Evolutionary conservation across 2,888 invertebrate species (phyloP), one percentile per base, ranked within the genome.

Genomic region (Ophion ventricosus): DNA sequence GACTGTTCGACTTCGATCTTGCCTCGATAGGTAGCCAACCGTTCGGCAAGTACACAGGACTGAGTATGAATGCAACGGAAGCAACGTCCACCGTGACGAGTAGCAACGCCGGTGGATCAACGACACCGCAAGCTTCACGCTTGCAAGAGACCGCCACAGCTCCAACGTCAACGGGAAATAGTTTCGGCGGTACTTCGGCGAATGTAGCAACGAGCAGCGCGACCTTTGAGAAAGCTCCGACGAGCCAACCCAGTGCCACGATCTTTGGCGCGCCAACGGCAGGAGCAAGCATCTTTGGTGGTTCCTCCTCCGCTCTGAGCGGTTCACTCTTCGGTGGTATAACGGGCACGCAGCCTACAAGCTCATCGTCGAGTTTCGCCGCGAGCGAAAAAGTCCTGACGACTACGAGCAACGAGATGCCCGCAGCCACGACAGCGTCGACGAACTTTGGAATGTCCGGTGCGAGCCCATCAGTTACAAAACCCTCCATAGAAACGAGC

Each of bases 1-100:
- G 85, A 26, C 67, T 89, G 20, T 86, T 67, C 87, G 88, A 25
- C 73, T 88, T 20, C 85, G 88, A 84, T 66, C 80, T 83, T 25
- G 26, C 59, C n/a, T 61, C 80, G 57, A 74, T 35, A 1, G 76
- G 49, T 25, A 63, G 66, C 29, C 80, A 74, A 54, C 25, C 75
- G 1, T 75, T 83, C 20, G 63, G 78, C 0, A 84, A 84, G 56
- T 56, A 70, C 26, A 49, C 85, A 4, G 59, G 83, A 3, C 67
- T 86, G 8, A 57, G 80, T 10, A 43, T 84, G 7, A 85, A 77
- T 40, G 87, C 85, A 25, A 84, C 73, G 11, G 86, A 87, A 23
- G 20, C 72, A 25, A 56, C 85, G 5, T 25, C 85, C 20, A 5
- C 76, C 10, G 49, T 72, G 40, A 43, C 67, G 8, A 70, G 56